These are phyloP conservation scores for Holothuria scabra DNA, from an alignment of 53 echinoderm and acorn worm genomes.

Conservation along the genomic window DNA sequence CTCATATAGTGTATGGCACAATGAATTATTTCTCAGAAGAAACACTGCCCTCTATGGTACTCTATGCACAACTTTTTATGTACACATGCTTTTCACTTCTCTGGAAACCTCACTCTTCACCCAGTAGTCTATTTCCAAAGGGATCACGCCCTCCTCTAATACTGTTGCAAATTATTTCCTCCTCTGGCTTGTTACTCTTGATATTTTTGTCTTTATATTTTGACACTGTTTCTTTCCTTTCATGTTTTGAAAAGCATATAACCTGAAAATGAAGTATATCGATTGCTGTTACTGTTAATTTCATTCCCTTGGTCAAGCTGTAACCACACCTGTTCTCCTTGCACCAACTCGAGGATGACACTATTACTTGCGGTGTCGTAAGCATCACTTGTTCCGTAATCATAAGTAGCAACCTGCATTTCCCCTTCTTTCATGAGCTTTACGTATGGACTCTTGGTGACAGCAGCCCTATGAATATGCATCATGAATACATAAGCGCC, in stretches of 20 bases:
- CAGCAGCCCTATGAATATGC: constrained; percentile 89
- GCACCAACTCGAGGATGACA: constrained; percentile 66
- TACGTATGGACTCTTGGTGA: constrained; percentile 89
- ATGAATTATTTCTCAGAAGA: too few species aligned
- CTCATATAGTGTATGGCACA: too few species aligned
- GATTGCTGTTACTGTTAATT: constrained; percentile 83
- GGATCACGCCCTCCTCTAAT: too few species aligned
- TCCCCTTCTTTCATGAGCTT: constrained; percentile 89
- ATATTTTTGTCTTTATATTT: too few species aligned
- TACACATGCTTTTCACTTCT: too few species aligned
- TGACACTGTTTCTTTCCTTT: constrained; percentile 12
- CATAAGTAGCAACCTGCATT: constrained; percentile 82
- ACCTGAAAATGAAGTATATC: constrained; percentile 90
- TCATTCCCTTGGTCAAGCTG: constrained; percentile 87
- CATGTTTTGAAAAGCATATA: constrained; percentile 75
- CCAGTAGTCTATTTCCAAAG: too few species aligned
- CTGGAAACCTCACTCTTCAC: too few species aligned
- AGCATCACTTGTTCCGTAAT: constrained; percentile 87
- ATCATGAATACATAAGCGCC: constrained; percentile 85
- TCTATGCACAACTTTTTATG: too few species aligned
- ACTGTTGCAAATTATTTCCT: too few species aligned
- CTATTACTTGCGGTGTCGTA: constrained; percentile 93
- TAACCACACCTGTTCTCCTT: constrained; percentile 75
- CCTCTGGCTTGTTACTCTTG: too few species aligned
- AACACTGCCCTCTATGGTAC: too few species aligned